Conservation (phyloP, 2,113 vertebrate species). For the Phylloscopus whistleri region DNA sequence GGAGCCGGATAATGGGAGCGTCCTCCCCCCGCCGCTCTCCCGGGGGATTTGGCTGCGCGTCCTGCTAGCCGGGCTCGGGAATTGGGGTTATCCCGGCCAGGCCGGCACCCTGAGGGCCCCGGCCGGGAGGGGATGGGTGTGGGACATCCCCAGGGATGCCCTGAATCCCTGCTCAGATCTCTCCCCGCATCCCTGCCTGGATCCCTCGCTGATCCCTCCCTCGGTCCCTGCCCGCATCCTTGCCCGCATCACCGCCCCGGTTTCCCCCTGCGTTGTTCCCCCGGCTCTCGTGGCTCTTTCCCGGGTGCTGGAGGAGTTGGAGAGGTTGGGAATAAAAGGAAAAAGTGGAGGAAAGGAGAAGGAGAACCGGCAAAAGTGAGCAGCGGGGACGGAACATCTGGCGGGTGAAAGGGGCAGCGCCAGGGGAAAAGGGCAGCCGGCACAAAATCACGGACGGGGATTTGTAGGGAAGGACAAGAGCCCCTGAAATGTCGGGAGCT, state of each 20-base stretch:
- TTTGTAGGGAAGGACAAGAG: not conserved
- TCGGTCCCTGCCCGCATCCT: not conserved
- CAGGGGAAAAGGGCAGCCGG: not conserved
- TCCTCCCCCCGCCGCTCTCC: conserved; percentile 24
- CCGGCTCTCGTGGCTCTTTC: not conserved
- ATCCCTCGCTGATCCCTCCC: not conserved
- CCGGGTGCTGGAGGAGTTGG: not conserved
- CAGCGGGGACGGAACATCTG: rapidly evolving
- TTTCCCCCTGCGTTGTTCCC: not conserved
- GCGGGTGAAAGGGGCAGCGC: not conserved
- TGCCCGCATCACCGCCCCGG: not conserved
- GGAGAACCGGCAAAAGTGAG: rapidly evolving
- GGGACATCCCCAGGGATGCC: not conserved
- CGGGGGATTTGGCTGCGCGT: conserved; percentile 29
- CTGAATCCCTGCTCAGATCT: not conserved
- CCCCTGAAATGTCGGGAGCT: rapidly evolving
- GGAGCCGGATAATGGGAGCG: not conserved
- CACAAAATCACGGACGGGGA: not conserved
- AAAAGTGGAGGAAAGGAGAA: rapidly evolving
- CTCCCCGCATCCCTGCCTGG: not conserved
- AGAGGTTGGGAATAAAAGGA: no score
- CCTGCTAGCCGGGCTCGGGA: not conserved
- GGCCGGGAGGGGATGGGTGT: no score
- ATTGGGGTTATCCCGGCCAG: not conserved
- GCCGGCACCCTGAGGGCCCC: rapidly evolving